phyloP scores from a whole-genome alignment of 1,140 invertebrate species.

The Steinernema khuongi region DNA sequence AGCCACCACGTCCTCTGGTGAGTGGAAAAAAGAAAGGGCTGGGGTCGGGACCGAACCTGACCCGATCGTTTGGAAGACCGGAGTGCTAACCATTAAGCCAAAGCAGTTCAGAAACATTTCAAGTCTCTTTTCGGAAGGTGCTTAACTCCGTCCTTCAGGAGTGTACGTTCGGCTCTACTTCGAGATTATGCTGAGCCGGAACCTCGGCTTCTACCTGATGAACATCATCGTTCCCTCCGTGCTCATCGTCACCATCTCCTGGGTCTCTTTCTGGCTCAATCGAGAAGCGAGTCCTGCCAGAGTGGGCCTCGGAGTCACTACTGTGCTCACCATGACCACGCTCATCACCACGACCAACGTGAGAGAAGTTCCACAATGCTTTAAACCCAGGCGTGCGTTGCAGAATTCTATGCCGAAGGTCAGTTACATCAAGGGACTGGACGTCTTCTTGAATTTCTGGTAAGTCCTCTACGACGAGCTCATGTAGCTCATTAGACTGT shows the following conservation, averaged over 20 bases:
- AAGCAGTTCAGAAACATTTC: no score
- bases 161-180: constrained; percentile 55
- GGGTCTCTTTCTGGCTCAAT: constrained; percentile 71
- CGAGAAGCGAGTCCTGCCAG: constrained; percentile 58
- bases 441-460: constrained; percentile 59
- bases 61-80: no score
- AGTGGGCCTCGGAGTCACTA: constrained; percentile 58
- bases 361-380: neutral
- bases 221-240: constrained; percentile 98
- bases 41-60: no score
- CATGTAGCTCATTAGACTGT: no score
- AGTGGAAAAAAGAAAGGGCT: no score
- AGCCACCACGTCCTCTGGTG: constrained; percentile 53
- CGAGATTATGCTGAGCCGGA: constrained; percentile 89
- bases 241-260: constrained; percentile 70
- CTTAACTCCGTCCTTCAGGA: no score
- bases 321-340: constrained; percentile 59
- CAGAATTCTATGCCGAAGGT: constrained; percentile 58
- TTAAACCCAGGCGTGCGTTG: neutral
- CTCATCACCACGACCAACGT: constrained; percentile 59
- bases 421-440: constrained; percentile 57
- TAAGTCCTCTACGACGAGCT: no score
- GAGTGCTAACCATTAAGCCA: no score
- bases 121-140: no score
- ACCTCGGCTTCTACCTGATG: constrained; percentile 97